These are phyloP conservation scores for Drosophila melanosoma DNA, from an alignment of 2,888 invertebrate genomes.

Conservation along the genomic window DNA sequence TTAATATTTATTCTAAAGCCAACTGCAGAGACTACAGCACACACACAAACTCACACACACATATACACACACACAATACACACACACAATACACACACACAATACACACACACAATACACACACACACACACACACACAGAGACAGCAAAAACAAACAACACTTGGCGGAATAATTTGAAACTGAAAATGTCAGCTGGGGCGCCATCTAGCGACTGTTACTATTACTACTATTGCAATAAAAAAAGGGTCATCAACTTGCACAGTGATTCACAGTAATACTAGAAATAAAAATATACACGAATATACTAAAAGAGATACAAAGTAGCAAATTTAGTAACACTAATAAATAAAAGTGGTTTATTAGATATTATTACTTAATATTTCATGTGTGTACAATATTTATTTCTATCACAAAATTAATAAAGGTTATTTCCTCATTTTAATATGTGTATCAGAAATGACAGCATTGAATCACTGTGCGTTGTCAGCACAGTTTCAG, in stretches of 20 bases:
- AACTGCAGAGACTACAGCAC: constrained; percentile 32
- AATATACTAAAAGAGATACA: too few species aligned
- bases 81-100: constrained; percentile 11
- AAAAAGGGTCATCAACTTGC: constrained; percentile 3
- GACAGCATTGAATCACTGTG: constrained; percentile 32
- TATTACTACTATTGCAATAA: constrained; percentile 20
- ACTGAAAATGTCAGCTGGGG: constrained; percentile 54
- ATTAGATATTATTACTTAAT: too few species aligned
- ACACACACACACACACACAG: neutral
- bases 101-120: constrained; percentile 1
- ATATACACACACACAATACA: constrained; percentile 3
- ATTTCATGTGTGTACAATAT: neutral
- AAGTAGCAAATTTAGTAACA: neutral
- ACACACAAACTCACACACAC: constrained; percentile 23
- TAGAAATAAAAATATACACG: neutral
- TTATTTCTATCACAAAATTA: constrained; percentile 5
- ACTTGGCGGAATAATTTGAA: constrained; percentile 61
- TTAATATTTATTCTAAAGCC: constrained; percentile 75
- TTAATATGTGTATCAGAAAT: neutral
- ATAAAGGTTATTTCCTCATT: neutral
- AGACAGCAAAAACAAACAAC: constrained; percentile 29
- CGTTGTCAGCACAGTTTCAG: constrained; percentile 15
- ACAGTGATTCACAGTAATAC: constrained; percentile 17
- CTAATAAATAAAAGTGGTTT: neutral
- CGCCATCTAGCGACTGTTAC: constrained; percentile 56